These are phyloP conservation scores for Elanus axillaris DNA, from an alignment of 2,113 vertebrate species.

Conservation along the genomic window DNA sequence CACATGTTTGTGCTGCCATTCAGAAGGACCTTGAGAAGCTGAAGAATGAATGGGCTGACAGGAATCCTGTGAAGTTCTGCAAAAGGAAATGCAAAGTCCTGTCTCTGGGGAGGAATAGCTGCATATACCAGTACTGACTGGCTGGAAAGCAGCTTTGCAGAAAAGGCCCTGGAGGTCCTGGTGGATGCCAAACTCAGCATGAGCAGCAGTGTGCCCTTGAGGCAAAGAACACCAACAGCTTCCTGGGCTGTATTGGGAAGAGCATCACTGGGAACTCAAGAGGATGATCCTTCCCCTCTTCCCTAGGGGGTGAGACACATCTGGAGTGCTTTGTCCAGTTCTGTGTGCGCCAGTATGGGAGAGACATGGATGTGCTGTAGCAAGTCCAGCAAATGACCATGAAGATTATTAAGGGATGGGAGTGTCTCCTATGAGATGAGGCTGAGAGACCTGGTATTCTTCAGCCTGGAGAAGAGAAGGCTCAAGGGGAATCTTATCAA, in stretches of 20 bases:
- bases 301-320: fast-evolving
- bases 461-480: background rate
- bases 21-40: background rate
- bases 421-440: background rate
- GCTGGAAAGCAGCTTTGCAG: background rate
- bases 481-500: background rate
- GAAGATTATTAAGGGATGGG: background rate
- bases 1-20: background rate
- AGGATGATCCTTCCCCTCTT: background rate
- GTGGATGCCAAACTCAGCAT: background rate
- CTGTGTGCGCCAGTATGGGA: background rate
- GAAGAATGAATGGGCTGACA: background rate
- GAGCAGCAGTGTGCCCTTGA: background rate
- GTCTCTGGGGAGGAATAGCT: background rate
- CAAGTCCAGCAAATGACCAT: background rate
- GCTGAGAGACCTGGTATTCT: background rate
- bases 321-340: background rate
- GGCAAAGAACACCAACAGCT: background rate
- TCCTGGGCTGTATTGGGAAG: background rate
- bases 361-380: background rate
- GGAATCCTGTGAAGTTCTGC: background rate
- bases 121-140: background rate
- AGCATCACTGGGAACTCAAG: background rate
- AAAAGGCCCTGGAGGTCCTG: background rate
- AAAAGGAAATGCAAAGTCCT: background rate